phyloP scores from a whole-genome alignment of 37 sponge, comb jelly and placozoan genomes.

The Spongilla lacustris region DNA sequence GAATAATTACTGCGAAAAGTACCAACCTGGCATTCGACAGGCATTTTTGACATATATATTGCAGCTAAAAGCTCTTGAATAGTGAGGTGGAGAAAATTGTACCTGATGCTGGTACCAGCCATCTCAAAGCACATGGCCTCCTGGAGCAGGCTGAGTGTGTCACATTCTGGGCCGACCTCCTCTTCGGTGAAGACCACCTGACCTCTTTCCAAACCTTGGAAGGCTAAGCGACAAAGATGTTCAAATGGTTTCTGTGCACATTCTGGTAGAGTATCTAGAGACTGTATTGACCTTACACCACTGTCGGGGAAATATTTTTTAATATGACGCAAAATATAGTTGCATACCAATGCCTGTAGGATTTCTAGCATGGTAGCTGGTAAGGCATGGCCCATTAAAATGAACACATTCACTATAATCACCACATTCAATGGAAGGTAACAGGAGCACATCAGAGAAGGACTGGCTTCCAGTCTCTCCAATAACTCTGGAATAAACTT shows the following conservation, averaged over 20 bases:
- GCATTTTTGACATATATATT: not conserved
- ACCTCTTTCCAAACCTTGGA: not conserved
- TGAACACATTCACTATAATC: too few relatives aligned
- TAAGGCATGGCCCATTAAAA: too few relatives aligned
- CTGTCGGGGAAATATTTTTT: not conserved
- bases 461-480: not conserved
- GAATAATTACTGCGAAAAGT: not conserved
- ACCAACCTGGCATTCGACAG: not conserved
- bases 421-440: too few relatives aligned
- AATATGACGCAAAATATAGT: not conserved
- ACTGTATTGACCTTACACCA: too few relatives aligned
- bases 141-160: too few relatives aligned
- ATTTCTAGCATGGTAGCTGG: not conserved
- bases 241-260: not conserved
- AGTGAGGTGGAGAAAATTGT: too few relatives aligned
- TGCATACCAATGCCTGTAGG: not conserved
- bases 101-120: too few relatives aligned
- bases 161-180: too few relatives aligned
- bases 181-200: not conserved
- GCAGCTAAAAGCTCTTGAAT: not conserved
- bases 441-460: not conserved
- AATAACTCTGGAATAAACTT: not conserved
- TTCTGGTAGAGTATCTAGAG: not conserved
- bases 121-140: too few relatives aligned
- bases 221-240: not conserved